These are phyloP conservation scores for Ophthalmolycus amberensis DNA, from an alignment of 2,113 vertebrate species.

Conservation along the genomic window DNA sequence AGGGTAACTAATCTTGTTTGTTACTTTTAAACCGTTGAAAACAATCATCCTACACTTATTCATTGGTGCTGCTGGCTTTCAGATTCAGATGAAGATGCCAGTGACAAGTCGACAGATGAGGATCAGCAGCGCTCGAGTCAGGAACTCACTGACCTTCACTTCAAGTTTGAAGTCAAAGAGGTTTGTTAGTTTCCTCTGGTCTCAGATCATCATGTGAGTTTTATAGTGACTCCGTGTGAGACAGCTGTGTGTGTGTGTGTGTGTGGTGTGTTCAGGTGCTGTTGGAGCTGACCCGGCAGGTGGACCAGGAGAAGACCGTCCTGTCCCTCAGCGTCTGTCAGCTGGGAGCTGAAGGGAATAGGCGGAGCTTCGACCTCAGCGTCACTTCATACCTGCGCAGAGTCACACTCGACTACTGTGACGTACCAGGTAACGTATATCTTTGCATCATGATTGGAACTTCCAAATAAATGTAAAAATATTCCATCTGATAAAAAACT, in stretches of 20 bases:
- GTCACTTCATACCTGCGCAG: conserved; percentile 88
- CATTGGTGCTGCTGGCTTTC: neutral
- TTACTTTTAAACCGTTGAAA: neutral
- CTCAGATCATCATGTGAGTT: neutral
- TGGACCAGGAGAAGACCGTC: conserved; percentile 85
- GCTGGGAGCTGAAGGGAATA: conserved; percentile 90
- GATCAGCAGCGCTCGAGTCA: conserved; percentile 68
- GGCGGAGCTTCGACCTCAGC: conserved; percentile 87
- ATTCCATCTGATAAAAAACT: no score
- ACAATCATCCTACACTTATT: neutral
- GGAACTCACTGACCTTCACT: conserved; percentile 89
- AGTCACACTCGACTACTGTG: conserved; percentile 90
- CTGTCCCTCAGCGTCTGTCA: conserved; percentile 88
- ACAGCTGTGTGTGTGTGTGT: neutral
- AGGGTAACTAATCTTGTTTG: neutral
- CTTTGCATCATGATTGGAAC: no score
- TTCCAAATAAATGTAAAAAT: no score
- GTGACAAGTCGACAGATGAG: conserved; percentile 73
- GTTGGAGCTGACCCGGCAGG: conserved; percentile 90
- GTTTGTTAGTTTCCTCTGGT: conserved; percentile 63
- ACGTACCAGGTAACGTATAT: conserved; percentile 81
- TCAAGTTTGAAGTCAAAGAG: conserved; percentile 95
- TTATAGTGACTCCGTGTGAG: neutral
- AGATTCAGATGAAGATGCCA: conserved; percentile 82
- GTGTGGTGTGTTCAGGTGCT: conserved; percentile 84